phyloP scores from a whole-genome alignment of 2,888 invertebrate genomes.

The Dolichomitus sp. region DNA sequence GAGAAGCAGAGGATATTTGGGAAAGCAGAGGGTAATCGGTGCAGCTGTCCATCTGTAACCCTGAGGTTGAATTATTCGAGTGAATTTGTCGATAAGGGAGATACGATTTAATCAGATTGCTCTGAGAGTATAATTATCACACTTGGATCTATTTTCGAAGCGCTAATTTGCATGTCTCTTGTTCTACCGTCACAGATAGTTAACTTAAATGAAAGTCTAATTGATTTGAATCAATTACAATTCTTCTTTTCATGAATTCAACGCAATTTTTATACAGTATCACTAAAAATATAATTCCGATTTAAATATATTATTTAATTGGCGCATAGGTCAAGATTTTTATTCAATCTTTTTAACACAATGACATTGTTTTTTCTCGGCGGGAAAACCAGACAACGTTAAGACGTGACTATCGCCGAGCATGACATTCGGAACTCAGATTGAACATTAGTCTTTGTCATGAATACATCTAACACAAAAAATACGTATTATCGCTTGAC shows the following conservation, averaged over 20 bases:
- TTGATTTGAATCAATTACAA: no score
- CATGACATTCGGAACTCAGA: not conserved
- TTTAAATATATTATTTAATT: not conserved
- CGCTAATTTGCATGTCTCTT: constrained; percentile 4
- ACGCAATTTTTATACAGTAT: not conserved
- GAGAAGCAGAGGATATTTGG: not conserved
- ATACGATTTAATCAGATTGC: not conserved
- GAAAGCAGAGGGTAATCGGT: not conserved
- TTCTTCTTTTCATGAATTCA: no score
- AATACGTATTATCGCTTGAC: not conserved
- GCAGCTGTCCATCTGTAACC: constrained; percentile 9
- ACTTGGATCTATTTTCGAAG: constrained; percentile 4
- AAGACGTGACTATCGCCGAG: not conserved
- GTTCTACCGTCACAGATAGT: not conserved
- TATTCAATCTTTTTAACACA: not conserved
- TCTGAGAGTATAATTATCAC: not conserved
- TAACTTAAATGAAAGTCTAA: no score
- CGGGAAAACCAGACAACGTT: no score
- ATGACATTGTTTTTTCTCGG: no score
- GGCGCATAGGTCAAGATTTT: not conserved
- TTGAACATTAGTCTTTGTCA: not conserved
- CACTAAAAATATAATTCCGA: not conserved
- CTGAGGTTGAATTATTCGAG: constrained; percentile 5
- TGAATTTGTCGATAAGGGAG: constrained; percentile 4
- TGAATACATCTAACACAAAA: not conserved